A percentile compares a stretch with the other conserved stretches of the same genome.
phyloP scores from a whole-genome alignment of 2,113 vertebrate species.

The Aptenodytes patagonicus region DNA sequence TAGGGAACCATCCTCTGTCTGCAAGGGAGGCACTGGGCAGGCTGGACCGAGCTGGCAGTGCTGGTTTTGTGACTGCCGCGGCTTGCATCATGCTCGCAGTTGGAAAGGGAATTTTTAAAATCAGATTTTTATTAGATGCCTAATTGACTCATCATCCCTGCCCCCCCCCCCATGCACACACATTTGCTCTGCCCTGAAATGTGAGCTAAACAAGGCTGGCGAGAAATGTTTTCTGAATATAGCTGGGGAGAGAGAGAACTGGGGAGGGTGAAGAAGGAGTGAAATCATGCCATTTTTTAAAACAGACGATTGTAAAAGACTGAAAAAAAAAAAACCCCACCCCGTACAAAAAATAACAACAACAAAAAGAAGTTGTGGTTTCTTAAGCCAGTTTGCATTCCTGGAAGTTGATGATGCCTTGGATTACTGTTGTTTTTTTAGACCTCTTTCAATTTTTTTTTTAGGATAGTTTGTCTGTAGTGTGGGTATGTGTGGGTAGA shows the following conservation, averaged over 20 bases:
- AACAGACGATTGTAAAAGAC: neutral
- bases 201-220: neutral
- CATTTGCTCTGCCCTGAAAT: slow-evolving; percentile 37
- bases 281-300: neutral
- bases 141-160: slow-evolving; percentile 29
- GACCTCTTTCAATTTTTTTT: neutral
- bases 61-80: neutral
- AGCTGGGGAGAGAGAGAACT: neutral
- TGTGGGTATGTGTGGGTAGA: slow-evolving; percentile 49
- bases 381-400: neutral
- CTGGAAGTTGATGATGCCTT: slow-evolving; percentile 27
- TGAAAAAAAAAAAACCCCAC: neutral
- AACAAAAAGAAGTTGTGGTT: neutral
- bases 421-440: slow-evolving; percentile 22
- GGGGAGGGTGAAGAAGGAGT: neutral
- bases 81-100: rapidly evolving
- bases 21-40: neutral
- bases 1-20: neutral
- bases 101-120: neutral
- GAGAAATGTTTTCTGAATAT: neutral
- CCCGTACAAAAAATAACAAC: neutral
- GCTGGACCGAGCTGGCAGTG: neutral
- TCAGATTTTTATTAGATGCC: neutral
- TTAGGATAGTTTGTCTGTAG: neutral
- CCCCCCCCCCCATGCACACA: neutral